Conservation (phyloP, 2,797 vertebrate species). For the Dermochelys coriacea region DNA sequence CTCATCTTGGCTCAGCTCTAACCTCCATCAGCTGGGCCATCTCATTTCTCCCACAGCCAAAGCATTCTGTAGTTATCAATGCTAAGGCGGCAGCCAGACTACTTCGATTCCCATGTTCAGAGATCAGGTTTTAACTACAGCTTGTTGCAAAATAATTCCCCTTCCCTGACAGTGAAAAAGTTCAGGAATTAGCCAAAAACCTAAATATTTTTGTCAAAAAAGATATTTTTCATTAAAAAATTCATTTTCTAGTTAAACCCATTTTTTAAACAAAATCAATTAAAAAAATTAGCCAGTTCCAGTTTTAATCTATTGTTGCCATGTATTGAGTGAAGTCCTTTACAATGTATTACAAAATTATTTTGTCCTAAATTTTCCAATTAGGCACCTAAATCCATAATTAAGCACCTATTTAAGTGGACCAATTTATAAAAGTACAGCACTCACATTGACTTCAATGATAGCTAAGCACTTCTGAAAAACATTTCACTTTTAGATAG, state of each 20-base stretch:
- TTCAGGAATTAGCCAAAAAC: conserved; percentile 38
- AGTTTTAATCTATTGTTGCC: not conserved
- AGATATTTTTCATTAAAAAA: not conserved
- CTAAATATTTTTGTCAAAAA: conserved; percentile 48
- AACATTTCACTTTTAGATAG: not conserved
- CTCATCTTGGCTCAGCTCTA: conserved; percentile 69
- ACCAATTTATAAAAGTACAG: not conserved
- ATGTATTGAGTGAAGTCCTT: not conserved
- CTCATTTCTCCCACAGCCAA: conserved; percentile 68
- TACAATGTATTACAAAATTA: not conserved
- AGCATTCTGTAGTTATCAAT: conserved; percentile 48
- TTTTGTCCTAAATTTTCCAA: not conserved
- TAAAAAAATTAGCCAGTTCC: not conserved
- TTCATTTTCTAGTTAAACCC: not conserved
- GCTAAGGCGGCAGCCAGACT: conserved; percentile 52
- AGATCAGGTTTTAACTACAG: conserved; percentile 5
- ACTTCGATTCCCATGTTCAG: not conserved
- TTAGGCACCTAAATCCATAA: not conserved
- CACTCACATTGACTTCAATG: not conserved
- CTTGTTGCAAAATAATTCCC: conserved; percentile 54
- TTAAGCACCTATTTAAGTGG: not conserved
- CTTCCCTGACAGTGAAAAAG: not conserved
- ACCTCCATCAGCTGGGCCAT: conserved; percentile 71
- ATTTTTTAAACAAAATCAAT: not conserved
- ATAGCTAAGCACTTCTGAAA: not conserved